phyloP scores from a whole-genome alignment of 2,797 vertebrate species.

The Neoniphon sammara region DNA sequence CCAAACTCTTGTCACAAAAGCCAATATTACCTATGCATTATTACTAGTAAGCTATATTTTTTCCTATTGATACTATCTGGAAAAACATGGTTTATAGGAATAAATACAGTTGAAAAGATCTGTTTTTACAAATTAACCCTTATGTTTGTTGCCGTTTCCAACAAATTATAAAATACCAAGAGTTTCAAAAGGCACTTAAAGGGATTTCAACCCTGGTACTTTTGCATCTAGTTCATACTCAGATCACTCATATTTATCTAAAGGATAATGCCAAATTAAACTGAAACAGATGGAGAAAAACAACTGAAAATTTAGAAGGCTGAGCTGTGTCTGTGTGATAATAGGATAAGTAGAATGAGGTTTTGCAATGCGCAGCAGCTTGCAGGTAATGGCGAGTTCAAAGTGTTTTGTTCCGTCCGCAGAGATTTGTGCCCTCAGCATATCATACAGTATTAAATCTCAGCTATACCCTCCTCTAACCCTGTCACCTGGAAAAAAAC shows the following conservation, averaged over 20 bases:
- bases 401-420: slow-evolving; percentile 52
- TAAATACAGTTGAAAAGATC: no score
- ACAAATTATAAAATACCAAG: not conserved
- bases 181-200: no score
- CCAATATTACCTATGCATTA: no score
- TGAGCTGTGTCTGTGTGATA: slow-evolving; percentile 1
- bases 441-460: slow-evolving; percentile 73
- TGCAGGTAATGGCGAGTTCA: slow-evolving; percentile 23
- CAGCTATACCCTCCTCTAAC: slow-evolving; percentile 55
- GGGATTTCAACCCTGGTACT: no score
- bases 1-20: no score
- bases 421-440: slow-evolving; percentile 71
- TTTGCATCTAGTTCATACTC: no score
- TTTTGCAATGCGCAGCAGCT: slow-evolving; percentile 39
- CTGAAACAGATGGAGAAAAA: not conserved
- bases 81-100: no score
- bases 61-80: no score
- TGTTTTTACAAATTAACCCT: no score
- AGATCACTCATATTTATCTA: no score
- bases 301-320: not conserved
- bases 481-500: slow-evolving; percentile 55
- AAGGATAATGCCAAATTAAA: not conserved
- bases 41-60: no score
- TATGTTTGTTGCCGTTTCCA: not conserved
- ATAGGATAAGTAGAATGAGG: not conserved